Base-by-base conservation (phyloP, 2,113 vertebrate species). In the Hyla sarda region DNA sequence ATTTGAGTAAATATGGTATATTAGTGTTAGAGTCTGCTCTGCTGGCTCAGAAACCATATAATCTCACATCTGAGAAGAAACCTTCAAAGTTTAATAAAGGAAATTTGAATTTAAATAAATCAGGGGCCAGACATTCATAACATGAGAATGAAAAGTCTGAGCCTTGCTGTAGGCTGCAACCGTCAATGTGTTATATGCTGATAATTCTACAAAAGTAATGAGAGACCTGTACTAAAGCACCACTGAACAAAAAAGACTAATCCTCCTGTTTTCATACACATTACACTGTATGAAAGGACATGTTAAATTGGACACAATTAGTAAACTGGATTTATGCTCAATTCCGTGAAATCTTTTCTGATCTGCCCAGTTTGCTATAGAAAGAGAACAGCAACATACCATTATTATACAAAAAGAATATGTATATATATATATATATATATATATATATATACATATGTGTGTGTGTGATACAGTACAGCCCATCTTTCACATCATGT, bases 181-280 rank as follows among this genome's bases (percentile, higher is more conserved):
- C 11, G 52, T 80, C 84, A 86, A 86, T 86, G 84, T 86, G 84
- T 81, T 81, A 58, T 81, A 86, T 80, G 34, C 76, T 81, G 84
- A 86, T 86, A 86, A 86, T 73, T 60, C 14, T 54, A 81, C n/a
- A 86, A 28, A 85, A 54, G 75, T 69, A 85, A 80, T 86, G 84
- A 79, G 60, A 85, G 74, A 72, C 60, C 21, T 54, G 75, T 67
- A 86, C 47, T 81, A 81, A 85, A 58, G 65, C 48, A 56, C 62
- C 48, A 60, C 72, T 60, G 84, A 58, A 72, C 80, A 81, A 80
- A 34, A n/a, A 81, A 80, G 65, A 60, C 60, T 80, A 86, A 80
- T 86, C 48, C 65, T 32, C 11, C 37, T 45, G 62, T 73, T 81
- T 86, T 73, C 34, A 80, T 79, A 71, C 45, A 69, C 41, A 79